phyloP scores from a whole-genome alignment of 2,113 vertebrate species.

The Piprites chloris region DNA sequence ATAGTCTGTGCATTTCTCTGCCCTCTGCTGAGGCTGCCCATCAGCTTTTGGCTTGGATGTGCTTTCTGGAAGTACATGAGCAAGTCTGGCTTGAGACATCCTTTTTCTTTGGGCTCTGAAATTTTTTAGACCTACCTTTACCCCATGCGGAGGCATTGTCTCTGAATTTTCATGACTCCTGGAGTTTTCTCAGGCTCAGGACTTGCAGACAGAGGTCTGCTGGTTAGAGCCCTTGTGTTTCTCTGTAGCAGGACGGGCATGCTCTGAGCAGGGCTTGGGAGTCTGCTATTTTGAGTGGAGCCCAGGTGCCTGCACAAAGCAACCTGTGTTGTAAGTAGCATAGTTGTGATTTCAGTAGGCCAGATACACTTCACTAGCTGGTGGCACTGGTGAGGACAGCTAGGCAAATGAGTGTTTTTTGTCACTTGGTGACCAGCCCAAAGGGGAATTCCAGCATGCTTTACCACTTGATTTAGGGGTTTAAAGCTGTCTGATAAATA shows the following conservation, averaged over 20 bases:
- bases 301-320: not conserved
- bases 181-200: not conserved
- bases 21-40: not conserved
- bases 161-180: not conserved
- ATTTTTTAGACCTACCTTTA: not conserved
- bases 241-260: not conserved
- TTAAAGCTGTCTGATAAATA: not conserved
- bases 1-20: not conserved
- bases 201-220: not conserved
- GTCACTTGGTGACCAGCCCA: not conserved
- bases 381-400: not conserved
- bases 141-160: fast-evolving
- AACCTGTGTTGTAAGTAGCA: not conserved
- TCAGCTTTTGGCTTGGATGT: not conserved
- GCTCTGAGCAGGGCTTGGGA: not conserved
- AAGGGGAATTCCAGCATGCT: slow-evolving; percentile 5
- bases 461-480: not conserved
- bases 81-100: not conserved
- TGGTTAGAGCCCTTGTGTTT: not conserved
- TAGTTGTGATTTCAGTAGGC: not conserved
- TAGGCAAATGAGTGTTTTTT: slow-evolving; percentile 30
- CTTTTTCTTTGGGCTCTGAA: not conserved
- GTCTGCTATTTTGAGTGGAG: not conserved
- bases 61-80: not conserved
- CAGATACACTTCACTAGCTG: not conserved